phyloP scores from a whole-genome alignment of 2,113 vertebrate genomes.

The Oreochromis aureus region DNA sequence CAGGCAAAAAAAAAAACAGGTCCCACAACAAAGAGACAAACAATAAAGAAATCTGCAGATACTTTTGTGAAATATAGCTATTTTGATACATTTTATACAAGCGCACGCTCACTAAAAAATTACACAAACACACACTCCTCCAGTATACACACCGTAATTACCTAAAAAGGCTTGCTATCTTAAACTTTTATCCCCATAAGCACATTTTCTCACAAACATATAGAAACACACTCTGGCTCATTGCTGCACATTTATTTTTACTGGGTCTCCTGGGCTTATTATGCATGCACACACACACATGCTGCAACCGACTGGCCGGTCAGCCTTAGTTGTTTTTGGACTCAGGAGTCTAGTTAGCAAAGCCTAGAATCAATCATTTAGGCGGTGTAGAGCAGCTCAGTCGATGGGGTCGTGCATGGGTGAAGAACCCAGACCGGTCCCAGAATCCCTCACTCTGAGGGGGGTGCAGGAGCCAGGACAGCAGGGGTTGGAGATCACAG shows the following conservation, averaged over 20 bases:
- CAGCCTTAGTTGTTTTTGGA: constrained; percentile 46
- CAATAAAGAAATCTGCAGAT: not conserved
- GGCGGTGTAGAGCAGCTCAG: constrained; percentile 25
- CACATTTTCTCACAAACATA: constrained; percentile 29
- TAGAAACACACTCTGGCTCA: constrained; percentile 5
- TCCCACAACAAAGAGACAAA: not conserved
- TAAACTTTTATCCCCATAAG: constrained; percentile 42
- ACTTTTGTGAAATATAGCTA: not conserved
- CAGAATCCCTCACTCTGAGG: constrained; percentile 30
- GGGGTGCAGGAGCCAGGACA: not conserved
- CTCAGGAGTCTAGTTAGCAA: constrained; percentile 60
- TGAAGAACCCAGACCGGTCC: constrained; percentile 28
- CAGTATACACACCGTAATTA: not conserved
- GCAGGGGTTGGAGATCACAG: not conserved
- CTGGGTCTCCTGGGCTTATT: constrained; percentile 44
- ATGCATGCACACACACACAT: not conserved
- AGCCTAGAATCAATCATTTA: constrained; percentile 59
- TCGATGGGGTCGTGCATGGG: constrained; percentile 43
- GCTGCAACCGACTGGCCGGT: constrained; percentile 4
- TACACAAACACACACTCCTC: not conserved
- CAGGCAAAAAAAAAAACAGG: not conserved
- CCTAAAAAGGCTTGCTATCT: constrained; percentile 4
- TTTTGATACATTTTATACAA: not conserved
- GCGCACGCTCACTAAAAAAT: not conserved
- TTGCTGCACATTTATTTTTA: constrained; percentile 30